These are phyloP conservation scores for Fistularia commersonii DNA, from an alignment of 2,797 vertebrate genomes.

Conservation along the genomic window DNA sequence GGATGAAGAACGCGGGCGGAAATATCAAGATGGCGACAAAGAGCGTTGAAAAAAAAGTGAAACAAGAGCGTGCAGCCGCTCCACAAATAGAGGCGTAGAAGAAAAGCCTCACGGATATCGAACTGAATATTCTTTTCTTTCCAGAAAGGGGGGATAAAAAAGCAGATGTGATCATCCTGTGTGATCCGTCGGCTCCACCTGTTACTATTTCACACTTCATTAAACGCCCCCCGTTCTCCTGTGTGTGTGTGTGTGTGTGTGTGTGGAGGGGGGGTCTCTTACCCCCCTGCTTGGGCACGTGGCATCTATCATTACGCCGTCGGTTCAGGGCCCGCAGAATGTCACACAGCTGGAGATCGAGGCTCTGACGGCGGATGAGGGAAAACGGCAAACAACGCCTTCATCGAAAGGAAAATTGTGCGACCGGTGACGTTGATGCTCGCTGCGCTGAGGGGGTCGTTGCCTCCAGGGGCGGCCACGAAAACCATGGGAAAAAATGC, in stretches of 20 bases:
- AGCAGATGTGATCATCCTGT: constrained; percentile 27
- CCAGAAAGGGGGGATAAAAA: too few relatives aligned
- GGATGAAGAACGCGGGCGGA: not conserved
- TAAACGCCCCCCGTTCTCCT: constrained; percentile 33
- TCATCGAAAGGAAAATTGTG: constrained; percentile 18
- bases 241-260: not conserved
- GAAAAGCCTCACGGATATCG: too few relatives aligned
- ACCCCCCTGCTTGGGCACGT: constrained; percentile 34
- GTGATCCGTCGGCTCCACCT: constrained; percentile 44
- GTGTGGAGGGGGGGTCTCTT: constrained; percentile 11
- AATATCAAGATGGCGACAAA: constrained; percentile 1
- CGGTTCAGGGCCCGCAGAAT: constrained; percentile 46
- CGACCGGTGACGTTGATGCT: too few relatives aligned
- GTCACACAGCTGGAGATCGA: constrained; percentile 54
- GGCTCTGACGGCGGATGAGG: constrained; percentile 27
- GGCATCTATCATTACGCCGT: constrained; percentile 42
- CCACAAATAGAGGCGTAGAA: not conserved
- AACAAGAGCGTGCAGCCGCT: constrained; percentile 13
- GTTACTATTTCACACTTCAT: constrained; percentile 53
- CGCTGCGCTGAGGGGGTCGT: too few relatives aligned
- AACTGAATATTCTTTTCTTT: too few relatives aligned
- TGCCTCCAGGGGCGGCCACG: too few relatives aligned
- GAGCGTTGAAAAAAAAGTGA: constrained; percentile 2
- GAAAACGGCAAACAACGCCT: constrained; percentile 6
- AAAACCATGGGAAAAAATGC: too few relatives aligned